Conservation (phyloP, 2,888 invertebrate genomes). For the Epiblema foenella region DNA sequence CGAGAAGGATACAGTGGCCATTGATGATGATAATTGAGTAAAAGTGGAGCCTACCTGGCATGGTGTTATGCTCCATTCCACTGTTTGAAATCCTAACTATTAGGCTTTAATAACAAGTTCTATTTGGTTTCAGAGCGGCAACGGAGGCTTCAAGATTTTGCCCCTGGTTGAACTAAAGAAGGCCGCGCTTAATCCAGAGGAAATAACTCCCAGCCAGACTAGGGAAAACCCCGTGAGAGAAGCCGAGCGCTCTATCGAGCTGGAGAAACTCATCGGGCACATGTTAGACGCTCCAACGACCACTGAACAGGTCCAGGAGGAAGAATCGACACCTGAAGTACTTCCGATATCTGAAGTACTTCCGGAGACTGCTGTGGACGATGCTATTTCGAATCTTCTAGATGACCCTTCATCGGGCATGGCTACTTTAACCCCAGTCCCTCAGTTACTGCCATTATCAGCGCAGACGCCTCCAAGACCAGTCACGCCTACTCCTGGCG, state of each 20-base stretch:
- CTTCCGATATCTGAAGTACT: conserved; percentile 27
- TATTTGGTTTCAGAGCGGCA: conserved; percentile 66
- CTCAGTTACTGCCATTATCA: conserved; percentile 1
- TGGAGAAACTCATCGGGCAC: conserved; percentile 71
- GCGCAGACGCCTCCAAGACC: conserved; percentile 24
- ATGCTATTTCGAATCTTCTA: conserved; percentile 11
- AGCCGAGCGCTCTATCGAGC: conserved; percentile 73
- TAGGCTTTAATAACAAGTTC: neutral
- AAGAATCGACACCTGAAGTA: conserved; percentile 23
- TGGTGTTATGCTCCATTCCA: too few species aligned
- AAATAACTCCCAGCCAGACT: conserved; percentile 52
- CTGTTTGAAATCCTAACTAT: neutral
- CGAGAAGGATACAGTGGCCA: too few species aligned
- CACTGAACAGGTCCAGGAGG: conserved; percentile 12
- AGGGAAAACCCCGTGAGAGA: conserved; percentile 69
- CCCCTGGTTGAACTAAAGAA: conserved; percentile 71
- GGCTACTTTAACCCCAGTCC: conserved; percentile 32
- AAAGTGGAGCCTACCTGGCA: too few species aligned
- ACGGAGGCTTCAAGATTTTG: conserved; percentile 62
- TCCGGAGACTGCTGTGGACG: neutral
- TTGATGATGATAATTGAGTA: too few species aligned
- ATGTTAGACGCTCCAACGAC: conserved; percentile 51
- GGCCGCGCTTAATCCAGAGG: conserved; percentile 54
- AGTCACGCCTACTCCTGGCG: conserved; percentile 31
- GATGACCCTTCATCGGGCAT: neutral